These are phyloP conservation scores for Hylia prasina DNA, from an alignment of 2,113 vertebrate species.

Conservation along the genomic window DNA sequence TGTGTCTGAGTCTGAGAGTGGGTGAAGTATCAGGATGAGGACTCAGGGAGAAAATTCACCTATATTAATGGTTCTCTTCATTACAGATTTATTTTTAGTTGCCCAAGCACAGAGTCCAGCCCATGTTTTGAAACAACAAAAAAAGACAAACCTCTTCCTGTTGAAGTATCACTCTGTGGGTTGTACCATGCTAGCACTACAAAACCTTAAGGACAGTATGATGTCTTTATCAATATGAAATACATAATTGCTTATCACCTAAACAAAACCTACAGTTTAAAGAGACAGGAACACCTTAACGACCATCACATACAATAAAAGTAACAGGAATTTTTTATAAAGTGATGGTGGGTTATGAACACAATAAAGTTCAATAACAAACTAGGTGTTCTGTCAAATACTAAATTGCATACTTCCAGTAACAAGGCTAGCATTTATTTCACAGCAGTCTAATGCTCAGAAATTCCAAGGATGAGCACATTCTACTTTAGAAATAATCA, in stretches of 20 bases:
- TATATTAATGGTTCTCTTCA: not conserved
- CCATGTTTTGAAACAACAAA: not conserved
- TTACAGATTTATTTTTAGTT: not conserved
- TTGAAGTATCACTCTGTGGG: not conserved
- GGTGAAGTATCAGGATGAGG: not conserved
- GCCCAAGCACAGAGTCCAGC: not conserved
- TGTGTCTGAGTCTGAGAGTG: not conserved
- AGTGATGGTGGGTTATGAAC: not conserved
- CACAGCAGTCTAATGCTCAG: not conserved
- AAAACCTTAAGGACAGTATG: not conserved
- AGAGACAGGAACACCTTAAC: not conserved
- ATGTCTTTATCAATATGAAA: not conserved
- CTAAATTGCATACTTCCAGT: not conserved
- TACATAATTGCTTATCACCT: not conserved
- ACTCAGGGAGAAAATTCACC: not conserved
- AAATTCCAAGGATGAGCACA: not conserved
- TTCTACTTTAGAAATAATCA: not conserved
- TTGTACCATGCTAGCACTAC: not conserved
- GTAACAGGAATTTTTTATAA: not conserved
- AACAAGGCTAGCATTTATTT: not conserved
- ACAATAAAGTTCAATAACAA: not conserved
- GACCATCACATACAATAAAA: not conserved
- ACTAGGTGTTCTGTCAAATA: not conserved
- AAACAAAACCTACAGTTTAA: not conserved
- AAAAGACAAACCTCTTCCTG: not conserved